Conservation (phyloP, 2,113 vertebrate species). For the Callorhinus ursinus region DNA sequence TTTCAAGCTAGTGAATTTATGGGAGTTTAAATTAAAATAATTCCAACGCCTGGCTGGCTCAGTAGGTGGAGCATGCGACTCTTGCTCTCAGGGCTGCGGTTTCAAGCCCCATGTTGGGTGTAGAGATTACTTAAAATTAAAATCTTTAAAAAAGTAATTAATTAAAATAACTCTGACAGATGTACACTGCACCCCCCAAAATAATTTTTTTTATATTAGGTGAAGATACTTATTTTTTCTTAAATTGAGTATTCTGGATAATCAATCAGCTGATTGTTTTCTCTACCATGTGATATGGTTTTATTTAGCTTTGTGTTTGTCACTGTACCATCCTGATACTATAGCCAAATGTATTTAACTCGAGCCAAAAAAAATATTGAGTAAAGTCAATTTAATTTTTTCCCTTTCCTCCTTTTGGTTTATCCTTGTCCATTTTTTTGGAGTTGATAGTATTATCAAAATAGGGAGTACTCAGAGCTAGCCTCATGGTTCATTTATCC, state of each 20-base stretch:
- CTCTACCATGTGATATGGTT: conserved; percentile 67
- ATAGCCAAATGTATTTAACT: conserved; percentile 70
- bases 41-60: neutral
- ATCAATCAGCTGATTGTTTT: conserved; percentile 74
- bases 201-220: conserved; percentile 46
- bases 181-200: neutral
- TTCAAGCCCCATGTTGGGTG: neutral
- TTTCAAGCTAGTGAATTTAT: conserved; percentile 68
- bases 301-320: conserved; percentile 65
- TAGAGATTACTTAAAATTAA: neutral
- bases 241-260: conserved; percentile 60
- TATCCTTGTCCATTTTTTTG: neutral
- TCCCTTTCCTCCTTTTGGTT: neutral
- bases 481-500: neutral
- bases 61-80: neutral
- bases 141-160: neutral
- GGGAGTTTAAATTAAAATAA: conserved; percentile 61
- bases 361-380: conserved; percentile 10
- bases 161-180: conserved; percentile 56
- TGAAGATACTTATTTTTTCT: conserved; percentile 69
- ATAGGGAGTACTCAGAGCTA: neutral
- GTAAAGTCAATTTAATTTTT: neutral
- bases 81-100: neutral
- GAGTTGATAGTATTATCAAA: neutral
- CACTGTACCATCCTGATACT: conserved; percentile 64